Evolutionary conservation across 2,888 invertebrate genomes (phyloP), one percentile per base, ranked within the genome.

Genomic region (Taphrorychus bicolor): DNA sequence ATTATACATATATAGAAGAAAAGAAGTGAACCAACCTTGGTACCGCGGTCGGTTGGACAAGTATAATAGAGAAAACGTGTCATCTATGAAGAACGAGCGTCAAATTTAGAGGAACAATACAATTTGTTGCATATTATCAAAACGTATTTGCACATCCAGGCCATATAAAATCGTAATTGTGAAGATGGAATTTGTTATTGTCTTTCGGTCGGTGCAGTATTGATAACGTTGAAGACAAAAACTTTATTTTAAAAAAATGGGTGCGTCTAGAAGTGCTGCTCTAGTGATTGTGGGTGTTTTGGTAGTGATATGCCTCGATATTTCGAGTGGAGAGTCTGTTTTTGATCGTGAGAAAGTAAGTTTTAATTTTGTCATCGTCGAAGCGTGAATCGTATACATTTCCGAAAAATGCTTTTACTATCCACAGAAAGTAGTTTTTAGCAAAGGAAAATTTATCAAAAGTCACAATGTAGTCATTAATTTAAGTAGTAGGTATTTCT

Each of bases 101-200:
- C 66, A 61, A 68, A 54, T 59, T 57, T 52, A 11, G 49, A 22
- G 24, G 59, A 60, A 69, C 69, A 66, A 69, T 65, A 65, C 51
- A 66, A 56, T 49, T 58, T 48, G 51, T 40, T 40, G 63, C 24
- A 57, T 61, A 59, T 62, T 67, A 66, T 56, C 66, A 61, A 57
- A 59, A 67, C 41, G 52, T 56, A 67, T 68, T 67, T 68, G 67
- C 62, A 68, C 67, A 68, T 68, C 62, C 67, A 68, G 70, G 70
- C 53, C 70, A 70, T 70, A 70, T 70, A 70, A 64, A 49, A 59
- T 32, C 24, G 18, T 59, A 51, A 23, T 24, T n/a, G 42, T 42
- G 56, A 24, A 23, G n/a, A 49, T 40, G 40, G 24, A 48, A 40
- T 56, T 61, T 57, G 14, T 56, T 41, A 23, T 41, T 53, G n/a